Base-by-base conservation (phyloP, 2,888 invertebrate species). In the Dilophus febrilis region DNA sequence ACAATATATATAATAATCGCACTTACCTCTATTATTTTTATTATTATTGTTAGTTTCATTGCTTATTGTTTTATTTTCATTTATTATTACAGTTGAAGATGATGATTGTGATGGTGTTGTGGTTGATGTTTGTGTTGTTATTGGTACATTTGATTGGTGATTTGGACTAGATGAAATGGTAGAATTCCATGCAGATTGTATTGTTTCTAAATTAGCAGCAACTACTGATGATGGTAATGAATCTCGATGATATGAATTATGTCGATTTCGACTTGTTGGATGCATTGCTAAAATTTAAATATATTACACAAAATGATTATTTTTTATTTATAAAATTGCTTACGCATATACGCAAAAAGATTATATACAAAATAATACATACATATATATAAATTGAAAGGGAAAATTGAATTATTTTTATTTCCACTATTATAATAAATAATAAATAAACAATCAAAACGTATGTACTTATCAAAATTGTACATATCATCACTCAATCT, bases 201-300 rank as follows among this genome's bases (percentile, higher is more conserved):
- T 28, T 22, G 36, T 42, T 38, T 44, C 39, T 29, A 42, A 33
- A 19, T 40, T 47, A 37, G 46, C 37, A n/a, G n/a, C n/a, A n/a
- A n/a, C n/a, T 38, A 40, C 36, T 16, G 36, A 3, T 17, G 36
- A 36, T 36, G 56, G 54, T 17, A 60, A 47, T 14, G 56, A 53
- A 45, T 61, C 61, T 51, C 60, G 60, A 47, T 61, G 60, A 48
- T 61, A 61, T 28, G 61, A 59, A 50, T 61, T 61, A 52, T 60
- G 60, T 42, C 62, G 59, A 52, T 57, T 61, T 38, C 58, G 57
- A 51, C 57, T 42, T 44, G 46, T 42, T 44, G 46, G 41, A 37
- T 42, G 40, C 16, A 34, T 31, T 28, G 35, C 42, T 43, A 37
- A 6, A 28, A 12, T 29, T 22, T 27, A 4, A 6, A 16, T 32